Percentiles rank a stretch among this genome's conserved stretches.
Conservation (phyloP, 2,888 invertebrate species). For the Apoderus coryli region DNA sequence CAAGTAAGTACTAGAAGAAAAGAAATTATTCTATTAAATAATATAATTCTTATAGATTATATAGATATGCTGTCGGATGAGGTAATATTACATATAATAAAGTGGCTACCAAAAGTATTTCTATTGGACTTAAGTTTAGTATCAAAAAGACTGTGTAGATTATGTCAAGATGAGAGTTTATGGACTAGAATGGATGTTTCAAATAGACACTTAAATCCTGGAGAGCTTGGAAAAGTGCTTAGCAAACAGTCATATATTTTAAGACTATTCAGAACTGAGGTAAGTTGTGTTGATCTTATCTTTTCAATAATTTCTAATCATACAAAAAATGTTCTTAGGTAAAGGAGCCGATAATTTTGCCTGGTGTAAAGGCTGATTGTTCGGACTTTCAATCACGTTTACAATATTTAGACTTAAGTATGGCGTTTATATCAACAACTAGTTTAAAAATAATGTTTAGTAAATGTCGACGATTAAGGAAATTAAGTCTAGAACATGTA, state of each 20-base stretch:
- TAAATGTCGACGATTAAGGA: constrained; percentile 56
- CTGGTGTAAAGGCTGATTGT: constrained; percentile 26
- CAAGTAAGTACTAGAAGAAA: constrained; percentile 17
- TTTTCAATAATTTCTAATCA: constrained; percentile 7
- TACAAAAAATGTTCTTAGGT: constrained; percentile 26
- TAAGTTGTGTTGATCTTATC: constrained; percentile 33
- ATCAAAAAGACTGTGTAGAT: constrained; percentile 63
- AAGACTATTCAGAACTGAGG: constrained; percentile 66
- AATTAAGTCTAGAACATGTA: constrained; percentile 74
- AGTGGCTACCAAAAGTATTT: constrained; percentile 65
- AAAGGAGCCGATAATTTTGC: constrained; percentile 37
- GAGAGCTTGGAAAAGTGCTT: constrained; percentile 61
- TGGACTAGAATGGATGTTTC: constrained; percentile 78
- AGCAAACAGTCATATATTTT: constrained; percentile 62
- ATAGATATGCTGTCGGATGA: constrained; percentile 73
- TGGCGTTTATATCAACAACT: constrained; percentile 47
- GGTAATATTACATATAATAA: constrained; percentile 66
- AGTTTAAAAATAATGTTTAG: constrained; percentile 45
- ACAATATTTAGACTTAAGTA: constrained; percentile 78
- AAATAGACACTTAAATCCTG: constrained; percentile 47
- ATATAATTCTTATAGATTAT: constrained; percentile 41
- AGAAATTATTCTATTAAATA: constrained; percentile 4
- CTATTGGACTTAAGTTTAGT: constrained; percentile 58
- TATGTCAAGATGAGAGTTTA: constrained; percentile 69
- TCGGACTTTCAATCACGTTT: constrained; percentile 42